phyloP scores from a whole-genome alignment of 2,797 vertebrate genomes.

The Neosilurus mollespiculum region DNA sequence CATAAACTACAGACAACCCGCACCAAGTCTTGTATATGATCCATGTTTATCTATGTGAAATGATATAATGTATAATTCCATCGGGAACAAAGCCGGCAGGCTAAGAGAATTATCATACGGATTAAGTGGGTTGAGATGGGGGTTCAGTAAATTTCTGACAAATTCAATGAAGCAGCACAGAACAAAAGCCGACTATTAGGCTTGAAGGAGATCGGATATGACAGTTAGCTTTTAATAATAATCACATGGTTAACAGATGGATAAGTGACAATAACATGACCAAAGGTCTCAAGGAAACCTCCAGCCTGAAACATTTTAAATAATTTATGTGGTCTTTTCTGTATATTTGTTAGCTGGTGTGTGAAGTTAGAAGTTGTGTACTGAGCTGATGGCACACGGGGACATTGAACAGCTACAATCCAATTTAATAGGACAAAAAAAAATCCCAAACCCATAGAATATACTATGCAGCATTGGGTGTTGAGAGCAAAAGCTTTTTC shows the following conservation, averaged over 20 bases:
- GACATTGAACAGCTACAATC: not conserved
- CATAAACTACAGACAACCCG: not conserved
- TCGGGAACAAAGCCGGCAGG: not conserved
- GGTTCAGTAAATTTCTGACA: constrained; percentile 21
- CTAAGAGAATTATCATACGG: not conserved
- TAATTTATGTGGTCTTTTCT: not conserved
- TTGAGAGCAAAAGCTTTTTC: not conserved
- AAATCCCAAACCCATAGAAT: not conserved
- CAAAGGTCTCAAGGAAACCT: not conserved
- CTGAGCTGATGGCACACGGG: not conserved
- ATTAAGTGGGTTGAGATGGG: not conserved
- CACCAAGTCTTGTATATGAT: not conserved
- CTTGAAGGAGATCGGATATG: constrained; percentile 14
- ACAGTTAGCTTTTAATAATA: constrained; percentile 63
- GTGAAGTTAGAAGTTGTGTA: too few relatives aligned
- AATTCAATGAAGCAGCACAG: constrained; percentile 56
- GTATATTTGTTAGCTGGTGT: not conserved
- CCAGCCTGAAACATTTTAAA: not conserved
- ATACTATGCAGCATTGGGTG: not conserved
- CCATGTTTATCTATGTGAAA: not conserved
- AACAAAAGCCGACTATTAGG: constrained; percentile 47
- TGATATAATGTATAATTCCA: not conserved
- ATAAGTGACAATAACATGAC: constrained; percentile 59
- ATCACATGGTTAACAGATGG: constrained; percentile 53
- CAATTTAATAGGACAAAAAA: not conserved